phyloP scores from a whole-genome alignment of 1,140 invertebrate genomes.

The Pogonus chalceus region DNA sequence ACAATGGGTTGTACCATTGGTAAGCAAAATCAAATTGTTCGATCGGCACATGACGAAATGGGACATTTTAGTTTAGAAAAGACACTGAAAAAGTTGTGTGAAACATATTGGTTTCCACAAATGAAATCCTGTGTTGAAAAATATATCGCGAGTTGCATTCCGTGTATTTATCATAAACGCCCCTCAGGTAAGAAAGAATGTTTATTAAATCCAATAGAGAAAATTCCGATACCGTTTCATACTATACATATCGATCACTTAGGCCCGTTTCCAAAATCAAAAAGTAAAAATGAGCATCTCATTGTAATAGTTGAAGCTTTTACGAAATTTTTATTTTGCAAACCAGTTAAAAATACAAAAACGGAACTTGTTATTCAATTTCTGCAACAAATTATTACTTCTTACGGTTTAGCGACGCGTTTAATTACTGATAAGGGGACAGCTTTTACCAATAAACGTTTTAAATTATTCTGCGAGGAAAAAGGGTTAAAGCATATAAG shows the following conservation, averaged over 20 bases:
- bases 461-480: conserved; percentile 22
- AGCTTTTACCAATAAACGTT: conserved; percentile 22
- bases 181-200: conserved; percentile 14
- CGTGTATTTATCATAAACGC: conserved; percentile 19
- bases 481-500: conserved; percentile 23
- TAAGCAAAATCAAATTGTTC: conserved; percentile 23
- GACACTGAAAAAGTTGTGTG: conserved; percentile 21
- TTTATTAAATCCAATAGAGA: conserved; percentile 17
- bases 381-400: conserved; percentile 15
- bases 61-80: conserved; percentile 27
- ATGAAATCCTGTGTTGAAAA: conserved; percentile 17
- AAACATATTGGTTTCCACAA: conserved; percentile 26
- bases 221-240: conserved; percentile 15
- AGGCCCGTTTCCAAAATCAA: conserved; percentile 16
- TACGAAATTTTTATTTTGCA: conserved; percentile 24
- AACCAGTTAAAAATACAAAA: conserved; percentile 8
- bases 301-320: conserved; percentile 32
- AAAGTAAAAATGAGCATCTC: conserved; percentile 24
- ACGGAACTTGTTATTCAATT: background rate
- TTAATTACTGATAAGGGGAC: conserved; percentile 29
- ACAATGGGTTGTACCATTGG: conserved; percentile 23
- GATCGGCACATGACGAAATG: conserved; percentile 28
- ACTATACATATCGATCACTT: conserved; percentile 20
- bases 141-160: conserved; percentile 17
- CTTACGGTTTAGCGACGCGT: conserved; percentile 22